Base-by-base conservation (phyloP, 2,888 invertebrate species). In the Cheilosia vernalis region DNA sequence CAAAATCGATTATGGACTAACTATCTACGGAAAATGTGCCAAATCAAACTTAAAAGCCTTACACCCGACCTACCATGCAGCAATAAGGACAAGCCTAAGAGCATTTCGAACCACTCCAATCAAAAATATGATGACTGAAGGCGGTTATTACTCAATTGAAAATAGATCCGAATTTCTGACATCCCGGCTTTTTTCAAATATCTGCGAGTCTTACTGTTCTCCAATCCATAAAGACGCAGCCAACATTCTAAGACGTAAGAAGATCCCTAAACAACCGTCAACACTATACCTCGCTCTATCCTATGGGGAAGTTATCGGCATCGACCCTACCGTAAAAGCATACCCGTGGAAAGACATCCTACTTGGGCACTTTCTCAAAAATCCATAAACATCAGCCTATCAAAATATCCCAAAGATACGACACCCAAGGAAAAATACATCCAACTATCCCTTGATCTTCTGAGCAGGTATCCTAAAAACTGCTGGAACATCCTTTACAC, bases 1-100 rank as follows among this genome's bases (percentile, higher is more conserved):
- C 42, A 60, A 61, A 58, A 13, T 40, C 13, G 58, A 58, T 13
- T 58, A 58, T 19, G 58, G 37, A 21, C 21, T 19, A 37, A 44
- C 61, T 7, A 61, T 61, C n/a, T 61, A 61, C n/a, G 61, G 61
- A 44, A 61, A 61, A 44, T 6, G 58, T n/a, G 42, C n/a, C n/a
- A 21, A 24, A 44, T 44, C 61, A n/a, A 44, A 61, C 19, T 19
- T 58, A 40, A 58, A 58, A 40, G 15, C 15, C 13, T 21, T 58
- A 15, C 17, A 58, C 9, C 40, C 40, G 30, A 30, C 17, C 19
- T 47, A 47, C 47, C 47, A 47, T n/a, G 49, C 49, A 21, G 49
- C 49, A 21, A 55, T 47, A n/a, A 47, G 47, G 7, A 7, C 47
- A 47, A 47, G 47, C 24, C 9, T 56, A 33, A 30, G 5, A 56